Conservation (phyloP, 2,113 vertebrate genomes). For the Lophochroa leadbeateri region DNA sequence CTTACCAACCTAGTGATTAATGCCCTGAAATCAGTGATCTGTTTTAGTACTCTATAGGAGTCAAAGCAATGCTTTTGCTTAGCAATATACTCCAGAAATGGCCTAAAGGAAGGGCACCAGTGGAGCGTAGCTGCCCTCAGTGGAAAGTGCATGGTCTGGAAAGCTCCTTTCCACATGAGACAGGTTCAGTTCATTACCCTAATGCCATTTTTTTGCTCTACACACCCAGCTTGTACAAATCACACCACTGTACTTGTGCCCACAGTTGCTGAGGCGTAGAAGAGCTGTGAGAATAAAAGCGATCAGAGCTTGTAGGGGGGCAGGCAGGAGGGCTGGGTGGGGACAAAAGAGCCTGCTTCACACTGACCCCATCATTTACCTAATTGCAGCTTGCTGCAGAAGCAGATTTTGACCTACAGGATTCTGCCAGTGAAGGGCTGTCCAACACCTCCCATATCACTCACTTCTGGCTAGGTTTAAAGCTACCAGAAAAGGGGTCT, state of each 20-base stretch:
- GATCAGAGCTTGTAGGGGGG: rapidly evolving
- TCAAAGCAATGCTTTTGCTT: background rate
- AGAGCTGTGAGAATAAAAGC: background rate
- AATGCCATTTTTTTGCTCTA: background rate
- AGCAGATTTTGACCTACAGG: background rate
- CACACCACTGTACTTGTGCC: rapidly evolving
- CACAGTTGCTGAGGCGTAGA: background rate
- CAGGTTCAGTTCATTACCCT: background rate
- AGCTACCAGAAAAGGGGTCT: background rate
- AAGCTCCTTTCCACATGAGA: background rate
- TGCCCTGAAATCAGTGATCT: background rate
- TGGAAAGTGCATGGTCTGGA: background rate
- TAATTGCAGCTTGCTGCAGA: background rate
- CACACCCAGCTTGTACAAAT: background rate
- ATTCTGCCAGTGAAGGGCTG: background rate
- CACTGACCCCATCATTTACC: background rate
- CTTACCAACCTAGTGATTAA: background rate
- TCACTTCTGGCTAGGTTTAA: background rate
- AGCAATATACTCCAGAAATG: background rate
- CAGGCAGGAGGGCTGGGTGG: background rate
- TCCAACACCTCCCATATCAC: background rate
- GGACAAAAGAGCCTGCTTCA: background rate
- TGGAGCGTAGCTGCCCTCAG: background rate
- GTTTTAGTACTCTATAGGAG: background rate
- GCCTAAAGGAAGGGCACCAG: background rate